A percentile compares a stretch with the other conserved stretches of the same genome.
phyloP scores from a whole-genome alignment of 2,113 vertebrate genomes.

The Neotoma lepida region DNA sequence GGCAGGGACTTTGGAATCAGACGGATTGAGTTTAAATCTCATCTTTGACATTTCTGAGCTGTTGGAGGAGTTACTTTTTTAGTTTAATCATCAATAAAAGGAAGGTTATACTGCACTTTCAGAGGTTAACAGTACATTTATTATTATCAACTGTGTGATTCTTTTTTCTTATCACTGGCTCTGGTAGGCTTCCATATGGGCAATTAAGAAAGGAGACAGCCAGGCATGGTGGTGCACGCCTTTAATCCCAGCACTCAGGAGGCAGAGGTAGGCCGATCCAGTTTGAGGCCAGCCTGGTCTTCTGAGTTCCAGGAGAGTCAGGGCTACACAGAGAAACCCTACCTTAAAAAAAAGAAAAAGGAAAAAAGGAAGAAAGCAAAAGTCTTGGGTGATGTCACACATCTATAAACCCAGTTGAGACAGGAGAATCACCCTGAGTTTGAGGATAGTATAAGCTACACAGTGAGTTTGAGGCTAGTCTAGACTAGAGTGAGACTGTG shows the following conservation, averaged over 20 bases:
- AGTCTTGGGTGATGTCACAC: neutral
- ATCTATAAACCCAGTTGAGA: neutral
- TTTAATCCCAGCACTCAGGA: neutral
- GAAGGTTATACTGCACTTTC: neutral
- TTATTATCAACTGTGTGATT: neutral
- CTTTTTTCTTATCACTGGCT: neutral
- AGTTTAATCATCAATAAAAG: neutral
- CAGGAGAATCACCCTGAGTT: neutral
- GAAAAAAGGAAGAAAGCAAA: neutral
- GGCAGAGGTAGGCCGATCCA: neutral
- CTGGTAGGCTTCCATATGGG: neutral
- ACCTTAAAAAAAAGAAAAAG: neutral
- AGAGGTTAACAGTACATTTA: neutral
- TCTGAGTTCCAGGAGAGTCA: neutral
- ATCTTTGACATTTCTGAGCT: neutral
- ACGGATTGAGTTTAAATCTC: neutral
- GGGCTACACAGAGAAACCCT: neutral
- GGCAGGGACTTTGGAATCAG: neutral
- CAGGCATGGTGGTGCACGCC: neutral
- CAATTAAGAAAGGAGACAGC: neutral
- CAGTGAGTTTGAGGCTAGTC: neutral
- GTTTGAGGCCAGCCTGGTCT: neutral
- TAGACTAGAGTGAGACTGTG: neutral
- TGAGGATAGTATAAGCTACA: neutral
- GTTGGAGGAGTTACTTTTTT: neutral